Evolutionary conservation across 2,888 invertebrate genomes (phyloP).

Genomic region (Pristionchus entomophagus): DNA sequence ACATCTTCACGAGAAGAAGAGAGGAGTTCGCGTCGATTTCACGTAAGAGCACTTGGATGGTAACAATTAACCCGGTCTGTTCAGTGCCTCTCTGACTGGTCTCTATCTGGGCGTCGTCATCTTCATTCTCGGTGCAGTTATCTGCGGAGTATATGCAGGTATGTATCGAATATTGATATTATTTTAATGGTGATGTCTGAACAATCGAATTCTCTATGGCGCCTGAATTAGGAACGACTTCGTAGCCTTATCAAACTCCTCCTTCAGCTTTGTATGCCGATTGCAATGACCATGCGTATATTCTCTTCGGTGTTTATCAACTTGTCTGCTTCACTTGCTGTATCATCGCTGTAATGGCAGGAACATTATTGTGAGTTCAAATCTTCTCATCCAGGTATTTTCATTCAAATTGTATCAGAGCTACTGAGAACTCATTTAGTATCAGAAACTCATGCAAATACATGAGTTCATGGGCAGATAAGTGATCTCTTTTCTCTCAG

Average conservation of each 20-base stretch:
- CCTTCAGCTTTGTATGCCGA: background rate
- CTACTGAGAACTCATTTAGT: too few relatives aligned
- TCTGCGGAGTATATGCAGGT: conserved; percentile 31
- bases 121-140: conserved; percentile 28
- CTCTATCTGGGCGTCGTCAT: conserved; percentile 33
- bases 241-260: too few relatives aligned
- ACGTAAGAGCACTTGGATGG: background rate
- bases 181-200: background rate
- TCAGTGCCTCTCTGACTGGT: conserved; percentile 13
- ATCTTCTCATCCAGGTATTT: too few relatives aligned
- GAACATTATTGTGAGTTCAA: conserved; percentile 7
- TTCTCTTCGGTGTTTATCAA: conserved; percentile 33
- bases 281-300: conserved; percentile 2
- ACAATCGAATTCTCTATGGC: background rate
- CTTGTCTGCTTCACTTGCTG: background rate
- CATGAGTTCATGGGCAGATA: too few relatives aligned
- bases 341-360: conserved; percentile 11
- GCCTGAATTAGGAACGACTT: background rate
- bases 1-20: conserved; percentile 24
- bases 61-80: background rate
- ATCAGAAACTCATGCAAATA: too few relatives aligned
- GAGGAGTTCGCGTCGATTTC: conserved; percentile 29
- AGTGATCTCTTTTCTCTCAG: background rate
- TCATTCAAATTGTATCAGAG: background rate
- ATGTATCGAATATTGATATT: background rate